Base-by-base conservation (phyloP, 2,113 vertebrate species). In the Sturnus vulgaris region DNA sequence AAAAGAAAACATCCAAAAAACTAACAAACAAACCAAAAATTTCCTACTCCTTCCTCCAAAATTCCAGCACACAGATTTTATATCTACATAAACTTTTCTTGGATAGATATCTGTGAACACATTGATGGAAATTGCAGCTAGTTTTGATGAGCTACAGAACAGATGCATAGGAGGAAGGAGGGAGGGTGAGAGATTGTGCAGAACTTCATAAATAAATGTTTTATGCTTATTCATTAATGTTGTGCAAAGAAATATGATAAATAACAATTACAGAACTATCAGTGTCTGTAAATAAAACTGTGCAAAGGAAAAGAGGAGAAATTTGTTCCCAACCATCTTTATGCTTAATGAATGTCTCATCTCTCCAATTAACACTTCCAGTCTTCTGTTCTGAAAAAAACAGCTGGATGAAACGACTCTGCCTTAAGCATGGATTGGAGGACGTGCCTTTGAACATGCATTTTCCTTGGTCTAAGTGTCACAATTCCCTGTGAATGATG, bases 181-280 rank as follows among this genome's bases (percentile, higher is more conserved):
- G 25, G 39, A 78, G 52, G 24, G 13, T 6, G 15, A 18, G 30
- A 82, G 23, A 52, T 57, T 65, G 46, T 46, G 28, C 12, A 33
- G 46, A 94, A 87, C 31, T 75, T 90, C 24, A 57, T 17, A 71
- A 89, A 93, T 64, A 73, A 70, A 72, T 65, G 59, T 49, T 87
- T 94, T 85, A 46, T 85, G 70, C n/a, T 50, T 22, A 79, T 84
- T 96, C 82, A 85, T 80, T 76, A 80, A 63, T 73, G 42, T 53
- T 85, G 35, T 80, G 42, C 47, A 82, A 72, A 82, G 42, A 96
- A 85, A 89, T 89, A 76, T 15, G 30, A 82, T 79, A 93, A 91
- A 87, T 85, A 84, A 89, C 37, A 88, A 72, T 93, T 85, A 89
- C n/a, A 77, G 50, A 89, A 65, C 49, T 65, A 49, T 72, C 31